Conservation (phyloP, 2,113 vertebrate species). For the Leptosomus discolor region DNA sequence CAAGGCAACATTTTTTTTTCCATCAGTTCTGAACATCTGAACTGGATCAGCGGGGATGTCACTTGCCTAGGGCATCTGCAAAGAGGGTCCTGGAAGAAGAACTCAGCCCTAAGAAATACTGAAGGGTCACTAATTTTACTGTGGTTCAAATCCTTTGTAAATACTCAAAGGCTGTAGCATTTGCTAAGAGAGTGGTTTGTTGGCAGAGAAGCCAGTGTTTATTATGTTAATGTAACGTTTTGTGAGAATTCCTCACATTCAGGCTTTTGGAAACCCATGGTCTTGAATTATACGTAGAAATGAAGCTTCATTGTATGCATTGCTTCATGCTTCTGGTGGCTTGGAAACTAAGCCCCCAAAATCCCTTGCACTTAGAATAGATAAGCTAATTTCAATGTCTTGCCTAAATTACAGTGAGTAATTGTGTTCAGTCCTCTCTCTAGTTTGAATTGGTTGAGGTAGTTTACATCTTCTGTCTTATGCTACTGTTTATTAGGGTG, state of each 20-base stretch:
- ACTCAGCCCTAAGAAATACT: neutral
- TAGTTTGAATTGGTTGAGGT: neutral
- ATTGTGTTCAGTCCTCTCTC: neutral
- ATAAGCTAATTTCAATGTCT: neutral
- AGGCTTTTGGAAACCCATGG: neutral
- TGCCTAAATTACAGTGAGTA: neutral
- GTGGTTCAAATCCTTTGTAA: neutral
- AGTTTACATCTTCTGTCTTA: neutral
- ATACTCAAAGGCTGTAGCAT: neutral
- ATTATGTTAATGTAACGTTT: neutral
- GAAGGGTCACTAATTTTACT: neutral
- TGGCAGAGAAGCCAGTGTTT: neutral
- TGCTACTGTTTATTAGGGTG: neutral
- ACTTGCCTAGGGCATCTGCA: neutral
- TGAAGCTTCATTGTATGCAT: neutral
- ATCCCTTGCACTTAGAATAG: neutral
- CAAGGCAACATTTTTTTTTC: neutral
- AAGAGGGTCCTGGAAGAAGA: neutral
- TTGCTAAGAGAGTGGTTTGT: neutral
- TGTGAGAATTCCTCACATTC: neutral
- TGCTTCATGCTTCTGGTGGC: neutral
- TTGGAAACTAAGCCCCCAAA: neutral
- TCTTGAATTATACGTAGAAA: neutral
- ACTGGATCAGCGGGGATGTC: neutral
- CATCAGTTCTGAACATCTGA: neutral